Evolutionary conservation across 1,140 invertebrate genomes (phyloP), one percentile per base, ranked within the genome.

Genomic region (Proctacanthus coquilletti): DNA sequence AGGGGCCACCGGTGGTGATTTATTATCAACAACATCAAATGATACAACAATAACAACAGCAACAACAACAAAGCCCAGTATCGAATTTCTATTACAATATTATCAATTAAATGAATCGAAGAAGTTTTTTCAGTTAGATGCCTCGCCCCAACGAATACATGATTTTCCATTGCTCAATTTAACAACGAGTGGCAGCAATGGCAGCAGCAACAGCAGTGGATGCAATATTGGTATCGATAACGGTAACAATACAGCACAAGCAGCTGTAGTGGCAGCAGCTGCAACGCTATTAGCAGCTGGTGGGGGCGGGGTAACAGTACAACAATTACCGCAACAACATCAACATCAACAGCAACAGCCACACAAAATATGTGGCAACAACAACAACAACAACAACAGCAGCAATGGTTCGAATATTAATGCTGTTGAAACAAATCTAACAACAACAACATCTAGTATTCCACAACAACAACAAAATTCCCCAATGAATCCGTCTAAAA

Each of bases 121-220:
- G 46, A 58, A 56, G 50, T 59, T 56, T 59, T 59, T 59, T 56
- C 56, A 59, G 46, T 55, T 59, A 55, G 46, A 50, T 47, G 56
- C 56, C 53, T 59, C 56, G 52, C 52, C 52, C 42, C 46, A 48
- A 50, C 38, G 27, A 48, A 49, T 43, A 44, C 44, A 45, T 56
- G 55, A 56, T 54, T 21, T 35, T 37, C 6, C 17, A 17, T 13
- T 35, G 17, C 10, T 35, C 10, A 35, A 35, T 35, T 20, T 35
- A 20, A 35, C 34, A 11, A 13, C 34, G 14, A 35, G 11, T 19
- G 23, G 8, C 23, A 27, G 23, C 23, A 27, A 9, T 13, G 23
- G 23, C 8, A 9, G 13, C 23, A 8, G 13, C 8, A 9, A 9
- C 23, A 27, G 13, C 23, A 27, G 13, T 27, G 23, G 13, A 27